Base-by-base conservation (phyloP, 2,113 vertebrate species). In the Stigmatopora nigra region DNA sequence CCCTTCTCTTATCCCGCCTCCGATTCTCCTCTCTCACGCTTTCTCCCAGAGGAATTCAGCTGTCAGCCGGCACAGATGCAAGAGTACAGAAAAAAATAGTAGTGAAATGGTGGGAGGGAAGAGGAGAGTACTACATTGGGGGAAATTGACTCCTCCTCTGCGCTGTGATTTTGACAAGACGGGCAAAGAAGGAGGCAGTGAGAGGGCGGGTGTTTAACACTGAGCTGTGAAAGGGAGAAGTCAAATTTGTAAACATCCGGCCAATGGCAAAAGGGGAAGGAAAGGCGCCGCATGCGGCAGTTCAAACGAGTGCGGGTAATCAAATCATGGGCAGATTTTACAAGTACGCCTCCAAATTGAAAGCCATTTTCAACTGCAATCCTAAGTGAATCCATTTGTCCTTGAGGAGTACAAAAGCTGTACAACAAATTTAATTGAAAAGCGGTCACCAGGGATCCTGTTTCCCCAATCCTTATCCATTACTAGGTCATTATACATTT, bases 21-120 rank as follows among this genome's bases (percentile, higher is more conserved):
- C 75, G 77, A 68, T 70, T 79, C 69, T 63, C 75, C 76, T 79
- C 70, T 75, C 38, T 48, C 83, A 65, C 70, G 17, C 67, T 67
- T 65, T 53, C 71, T 88, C 88, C 83, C 79, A 0, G 65, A 82
- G 84, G 85, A 89, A 87, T 88, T 88, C 87, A 87, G 84, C 84
- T 83, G 87, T 87, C 79, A 88, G 82, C 78, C 65, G 64, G 74
- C 79, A 69, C 84, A 87, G 88, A 88, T 81, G 83, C 75, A 49
- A 72, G 70, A 70, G 41, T 62, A 82, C 80, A 82, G 88, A 70
- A 79, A 87, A 68, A 78, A 82, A 90, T 88, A 88, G 84, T 86
- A 85, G 76, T 75, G 76, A 69, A 73, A 75, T 56, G 79, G 81
- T 78, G 78, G 79, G 78, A 76, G 70, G 71, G 68, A 72, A 75